Base-by-base conservation (phyloP, 2,888 invertebrate genomes). In the Ophion slaviceki region DNA sequence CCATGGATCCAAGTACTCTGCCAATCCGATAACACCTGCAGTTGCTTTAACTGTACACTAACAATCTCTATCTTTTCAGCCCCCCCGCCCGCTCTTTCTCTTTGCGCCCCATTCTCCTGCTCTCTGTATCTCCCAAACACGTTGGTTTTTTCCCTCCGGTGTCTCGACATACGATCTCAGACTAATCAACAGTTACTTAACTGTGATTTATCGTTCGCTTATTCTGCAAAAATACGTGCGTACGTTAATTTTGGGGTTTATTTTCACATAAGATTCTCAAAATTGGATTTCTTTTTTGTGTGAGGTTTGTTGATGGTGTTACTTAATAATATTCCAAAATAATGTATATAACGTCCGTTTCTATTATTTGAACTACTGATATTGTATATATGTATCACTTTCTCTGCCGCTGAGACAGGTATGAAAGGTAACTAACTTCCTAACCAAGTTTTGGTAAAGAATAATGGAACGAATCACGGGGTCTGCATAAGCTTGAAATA, bases 151-250 rank as follows among this genome's bases (percentile, higher is more conserved):
- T 40, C 14, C 17, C 57, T 66, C 10, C 78, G n/a, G 40, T 75
- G 68, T 78, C 80, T 80, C 68, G 47, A 59, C 68, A n/a, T 32
- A 75, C 80, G 61, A 83, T 86, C 82, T 86, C 80, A 67, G 68
- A 70, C 82, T 80, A 86, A 86, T 82, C 82, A 82, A 82, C 86
- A 86, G 86, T 86, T 86, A 83, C 80, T 83, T 82, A 85, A 82
- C 79, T 79, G 68, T 76, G 67, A 70, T 85, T 79, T 82, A 85
- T 85, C 82, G 79, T 82, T 36, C 36, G 36, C 36, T 36, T 36
- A 0, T 36, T 36, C 36, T 36, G 61, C 71, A 59, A 36, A 32
- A 71, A 70, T 53, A 66, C 75, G 36, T 36, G 67, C 83, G 72
- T 62, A 67, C 72, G 76, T 62, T 10, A 70, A 78, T 59, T 64